Conservation (phyloP, 2,113 vertebrate genomes). For the Zingel zingel region DNA sequence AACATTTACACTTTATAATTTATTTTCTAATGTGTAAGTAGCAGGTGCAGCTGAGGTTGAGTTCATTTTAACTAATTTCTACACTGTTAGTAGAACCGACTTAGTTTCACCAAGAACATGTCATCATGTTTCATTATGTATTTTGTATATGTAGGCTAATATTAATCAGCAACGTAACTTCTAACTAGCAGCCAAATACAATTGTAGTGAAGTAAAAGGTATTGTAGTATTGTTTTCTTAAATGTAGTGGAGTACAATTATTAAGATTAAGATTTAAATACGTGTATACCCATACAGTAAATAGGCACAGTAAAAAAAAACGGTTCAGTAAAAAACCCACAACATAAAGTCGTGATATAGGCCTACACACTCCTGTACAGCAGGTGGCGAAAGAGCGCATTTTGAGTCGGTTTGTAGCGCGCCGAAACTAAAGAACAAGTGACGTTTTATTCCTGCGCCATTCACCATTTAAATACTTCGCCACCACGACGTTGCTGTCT, state of each 20-base stretch:
- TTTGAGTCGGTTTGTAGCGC: background rate
- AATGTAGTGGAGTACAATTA: background rate
- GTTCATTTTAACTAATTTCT: background rate
- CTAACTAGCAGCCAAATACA: background rate
- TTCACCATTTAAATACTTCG: background rate
- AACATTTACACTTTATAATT: background rate
- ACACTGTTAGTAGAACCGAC: background rate
- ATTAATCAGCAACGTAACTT: background rate
- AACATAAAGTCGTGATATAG: background rate
- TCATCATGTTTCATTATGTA: background rate
- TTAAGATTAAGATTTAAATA: too few species aligned
- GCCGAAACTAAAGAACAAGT: background rate
- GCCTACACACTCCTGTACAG: constrained; percentile 1
- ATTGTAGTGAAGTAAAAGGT: background rate
- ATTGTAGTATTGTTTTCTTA: background rate
- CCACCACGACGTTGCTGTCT: rapidly evolving
- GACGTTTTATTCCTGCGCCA: constrained; percentile 53
- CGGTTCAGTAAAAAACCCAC: too few species aligned
- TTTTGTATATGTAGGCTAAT: background rate
- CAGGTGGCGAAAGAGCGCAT: constrained; percentile 9
- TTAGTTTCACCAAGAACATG: background rate
- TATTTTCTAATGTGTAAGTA: background rate
- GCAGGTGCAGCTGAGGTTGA: background rate
- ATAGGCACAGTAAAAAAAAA: too few species aligned
- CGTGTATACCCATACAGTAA: background rate